Evolutionary conservation across 2,113 vertebrate genomes (phyloP).

Genomic region (Tamias sibiricus): DNA sequence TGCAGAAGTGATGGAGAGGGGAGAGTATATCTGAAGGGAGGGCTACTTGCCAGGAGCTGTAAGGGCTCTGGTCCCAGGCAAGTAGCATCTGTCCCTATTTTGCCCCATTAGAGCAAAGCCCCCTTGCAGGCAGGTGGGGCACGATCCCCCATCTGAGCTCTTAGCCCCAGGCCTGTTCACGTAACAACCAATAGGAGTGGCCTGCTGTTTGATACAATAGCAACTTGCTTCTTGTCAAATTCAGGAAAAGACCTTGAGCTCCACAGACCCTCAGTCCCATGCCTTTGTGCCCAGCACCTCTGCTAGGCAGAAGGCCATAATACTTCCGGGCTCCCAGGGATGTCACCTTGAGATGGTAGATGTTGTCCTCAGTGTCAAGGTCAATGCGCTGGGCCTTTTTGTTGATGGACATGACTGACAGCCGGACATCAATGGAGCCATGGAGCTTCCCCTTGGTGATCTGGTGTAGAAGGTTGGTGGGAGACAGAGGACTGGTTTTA

Average conservation of each 20-base stretch:
- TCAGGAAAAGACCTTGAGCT: background rate
- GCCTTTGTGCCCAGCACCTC: background rate
- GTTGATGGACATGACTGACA: slow-evolving; percentile 96
- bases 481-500: background rate
- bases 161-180: background rate
- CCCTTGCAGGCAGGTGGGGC: background rate
- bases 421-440: slow-evolving; percentile 92
- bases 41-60: background rate
- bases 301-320: background rate
- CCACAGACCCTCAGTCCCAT: background rate
- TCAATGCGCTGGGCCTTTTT: slow-evolving; percentile 95
- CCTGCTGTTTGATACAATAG: background rate
- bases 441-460: slow-evolving; percentile 93
- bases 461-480: slow-evolving; percentile 76
- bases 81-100: background rate
- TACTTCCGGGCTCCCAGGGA: background rate
- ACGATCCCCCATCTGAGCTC: background rate
- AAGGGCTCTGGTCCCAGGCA: background rate
- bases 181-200: accelerated
- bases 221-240: background rate
- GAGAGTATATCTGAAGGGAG: background rate
- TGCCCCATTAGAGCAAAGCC: background rate
- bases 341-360: slow-evolving; percentile 96
- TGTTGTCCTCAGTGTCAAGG: slow-evolving; percentile 94
- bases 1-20: slow-evolving; percentile 53